Conservation (phyloP, 2,888 invertebrate genomes). For the Hydrotaea diabolus region DNA sequence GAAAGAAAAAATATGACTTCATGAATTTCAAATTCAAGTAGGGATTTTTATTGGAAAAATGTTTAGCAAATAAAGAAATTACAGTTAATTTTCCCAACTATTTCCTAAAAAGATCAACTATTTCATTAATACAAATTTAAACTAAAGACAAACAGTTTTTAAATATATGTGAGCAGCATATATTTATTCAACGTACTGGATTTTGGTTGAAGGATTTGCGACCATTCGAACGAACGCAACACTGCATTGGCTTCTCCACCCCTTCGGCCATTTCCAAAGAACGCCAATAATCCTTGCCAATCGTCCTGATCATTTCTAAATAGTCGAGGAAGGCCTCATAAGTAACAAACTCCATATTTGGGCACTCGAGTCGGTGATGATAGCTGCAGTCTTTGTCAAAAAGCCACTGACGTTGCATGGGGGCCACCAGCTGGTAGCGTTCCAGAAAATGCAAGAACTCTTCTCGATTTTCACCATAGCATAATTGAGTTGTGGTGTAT, state of each 20-base stretch:
- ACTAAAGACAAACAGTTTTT: too few species aligned
- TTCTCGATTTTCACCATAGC: slow-evolving; percentile 86
- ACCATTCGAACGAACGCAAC: slow-evolving; percentile 63
- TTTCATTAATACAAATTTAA: too few species aligned
- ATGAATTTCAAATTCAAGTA: not conserved
- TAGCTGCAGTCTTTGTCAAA: slow-evolving; percentile 81
- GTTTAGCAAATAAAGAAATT: not conserved
- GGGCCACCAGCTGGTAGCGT: slow-evolving; percentile 85
- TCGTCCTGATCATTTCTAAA: slow-evolving; percentile 73
- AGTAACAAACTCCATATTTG: slow-evolving; percentile 73
- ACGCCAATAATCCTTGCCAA: slow-evolving; percentile 77
- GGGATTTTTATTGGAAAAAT: not conserved
- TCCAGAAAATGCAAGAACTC: slow-evolving; percentile 88
- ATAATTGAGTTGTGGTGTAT: slow-evolving; percentile 89
- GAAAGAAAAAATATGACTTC: slow-evolving; percentile 37
- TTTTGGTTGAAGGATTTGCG: slow-evolving; percentile 66
- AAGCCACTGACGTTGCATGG: slow-evolving; percentile 89
- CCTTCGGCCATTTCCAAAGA: slow-evolving; percentile 67
- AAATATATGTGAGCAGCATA: too few species aligned
- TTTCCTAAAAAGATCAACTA: too few species aligned
- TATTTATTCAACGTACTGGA: slow-evolving; percentile 66
- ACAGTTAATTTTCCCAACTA: not conserved
- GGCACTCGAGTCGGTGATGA: slow-evolving; percentile 76
- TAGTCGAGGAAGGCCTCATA: slow-evolving; percentile 76
- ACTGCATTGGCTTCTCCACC: slow-evolving; percentile 63